phyloP scores from a whole-genome alignment of 1,140 invertebrate species.

The Papilio glaucus region DNA sequence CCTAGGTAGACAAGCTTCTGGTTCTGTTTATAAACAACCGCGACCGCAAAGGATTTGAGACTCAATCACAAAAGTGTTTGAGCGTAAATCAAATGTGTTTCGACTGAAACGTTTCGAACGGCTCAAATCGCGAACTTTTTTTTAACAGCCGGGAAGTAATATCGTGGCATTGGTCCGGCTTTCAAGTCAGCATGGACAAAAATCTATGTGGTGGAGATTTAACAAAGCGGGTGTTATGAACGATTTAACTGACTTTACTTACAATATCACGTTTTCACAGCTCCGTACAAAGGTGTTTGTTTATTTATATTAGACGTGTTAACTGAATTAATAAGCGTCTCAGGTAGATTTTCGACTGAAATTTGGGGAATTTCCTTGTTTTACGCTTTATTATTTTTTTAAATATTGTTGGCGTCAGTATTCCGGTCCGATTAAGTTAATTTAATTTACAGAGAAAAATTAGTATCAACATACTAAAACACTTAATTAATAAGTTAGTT shows the following conservation, averaged over 20 bases:
- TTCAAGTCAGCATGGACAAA: neutral
- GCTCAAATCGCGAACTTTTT: slow-evolving; percentile 66
- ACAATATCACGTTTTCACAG: slow-evolving; percentile 52
- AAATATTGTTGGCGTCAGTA: neutral
- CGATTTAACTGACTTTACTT: neutral
- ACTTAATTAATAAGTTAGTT: no score
- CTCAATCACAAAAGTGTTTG: slow-evolving; percentile 52
- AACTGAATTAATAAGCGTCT: slow-evolving; percentile 40
- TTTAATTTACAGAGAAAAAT: no score
- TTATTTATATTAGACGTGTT: slow-evolving; percentile 57
- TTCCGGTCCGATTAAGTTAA: no score
- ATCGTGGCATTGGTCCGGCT: slow-evolving; percentile 40
- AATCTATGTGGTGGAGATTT: slow-evolving; percentile 19
- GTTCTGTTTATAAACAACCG: slow-evolving; percentile 63
- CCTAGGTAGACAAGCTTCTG: neutral
- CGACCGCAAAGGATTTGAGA: slow-evolving; percentile 52
- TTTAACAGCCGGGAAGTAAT: slow-evolving; percentile 58
- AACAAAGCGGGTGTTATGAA: slow-evolving; percentile 35
- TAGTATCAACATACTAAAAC: no score
- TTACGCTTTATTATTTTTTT: neutral
- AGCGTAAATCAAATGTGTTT: slow-evolving; percentile 54
- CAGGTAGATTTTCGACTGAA: neutral
- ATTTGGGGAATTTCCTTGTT: neutral
- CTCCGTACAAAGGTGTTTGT: slow-evolving; percentile 55
- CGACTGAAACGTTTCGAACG: slow-evolving; percentile 43